Percentiles rank a stretch among this genome's conserved stretches.
Evolutionary conservation across 2,888 invertebrate species (phyloP).

Genomic region (Cryptus viduatorius): DNA sequence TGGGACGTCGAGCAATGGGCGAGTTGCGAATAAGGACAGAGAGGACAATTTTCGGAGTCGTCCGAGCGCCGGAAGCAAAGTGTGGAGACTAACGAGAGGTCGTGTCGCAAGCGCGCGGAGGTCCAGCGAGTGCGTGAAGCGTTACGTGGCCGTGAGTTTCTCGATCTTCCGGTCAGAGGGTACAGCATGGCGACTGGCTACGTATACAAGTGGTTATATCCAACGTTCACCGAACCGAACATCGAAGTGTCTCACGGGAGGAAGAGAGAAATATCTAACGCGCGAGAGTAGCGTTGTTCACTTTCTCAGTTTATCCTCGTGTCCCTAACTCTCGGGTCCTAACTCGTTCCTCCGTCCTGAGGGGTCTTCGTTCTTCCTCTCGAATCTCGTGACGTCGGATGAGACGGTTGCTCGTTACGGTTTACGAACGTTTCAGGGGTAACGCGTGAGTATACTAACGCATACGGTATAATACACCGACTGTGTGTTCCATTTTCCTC

Average conservation of each 20-base stretch:
- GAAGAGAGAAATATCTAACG: neutral
- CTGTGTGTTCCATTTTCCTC: conserved; percentile 11
- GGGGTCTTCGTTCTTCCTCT: conserved; percentile 27
- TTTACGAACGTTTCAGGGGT: conserved; percentile 41
- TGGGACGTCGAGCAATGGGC: conserved; percentile 17
- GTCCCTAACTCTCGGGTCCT: neutral
- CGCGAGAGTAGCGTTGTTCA: neutral
- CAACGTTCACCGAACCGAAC: conserved; percentile 26
- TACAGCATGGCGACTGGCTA: neutral
- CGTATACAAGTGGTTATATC: neutral
- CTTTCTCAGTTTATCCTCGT: conserved; percentile 31
- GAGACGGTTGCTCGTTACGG: conserved; percentile 55
- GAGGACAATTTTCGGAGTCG: conserved; percentile 31
- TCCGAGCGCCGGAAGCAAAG: conserved; percentile 62
- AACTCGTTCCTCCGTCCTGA: neutral
- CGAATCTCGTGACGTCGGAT: conserved; percentile 7
- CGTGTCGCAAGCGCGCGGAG: conserved; percentile 55
- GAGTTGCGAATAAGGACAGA: conserved; percentile 33
- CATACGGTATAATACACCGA: neutral
- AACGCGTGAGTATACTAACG: conserved; percentile 24
- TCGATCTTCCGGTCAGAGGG: conserved; percentile 71
- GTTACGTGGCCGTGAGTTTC: conserved; percentile 72
- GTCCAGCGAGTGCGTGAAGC: conserved; percentile 72
- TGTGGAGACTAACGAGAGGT: conserved; percentile 71
- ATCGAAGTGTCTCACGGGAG: conserved; percentile 50